A percentile compares a stretch with the other conserved stretches of the same genome.
These are phyloP conservation scores for Lycophotia porphyrea DNA, from an alignment of 2,888 invertebrate genomes.

Conservation along the genomic window DNA sequence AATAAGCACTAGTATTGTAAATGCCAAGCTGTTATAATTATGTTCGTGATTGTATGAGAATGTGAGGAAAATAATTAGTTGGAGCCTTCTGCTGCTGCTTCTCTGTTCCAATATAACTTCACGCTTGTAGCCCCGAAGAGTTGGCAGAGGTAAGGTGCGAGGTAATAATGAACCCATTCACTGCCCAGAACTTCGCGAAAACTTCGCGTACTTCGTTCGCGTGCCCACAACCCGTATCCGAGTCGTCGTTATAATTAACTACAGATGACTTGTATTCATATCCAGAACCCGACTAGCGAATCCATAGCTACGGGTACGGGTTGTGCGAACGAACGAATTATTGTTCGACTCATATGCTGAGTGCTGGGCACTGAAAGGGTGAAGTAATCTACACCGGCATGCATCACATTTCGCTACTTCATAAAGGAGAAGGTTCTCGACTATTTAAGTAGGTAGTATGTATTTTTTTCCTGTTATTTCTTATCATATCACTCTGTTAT, in stretches of 20 bases:
- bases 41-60: constrained; percentile 18
- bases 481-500: constrained; percentile 1
- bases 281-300: no score
- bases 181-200: no score
- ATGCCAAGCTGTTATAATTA: constrained; percentile 25
- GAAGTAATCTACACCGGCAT: not conserved
- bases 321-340: no score
- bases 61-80: constrained; percentile 14
- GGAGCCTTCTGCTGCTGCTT: not conserved
- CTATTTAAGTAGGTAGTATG: not conserved
- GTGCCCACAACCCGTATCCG: no score
- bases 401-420: not conserved
- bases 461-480: not conserved
- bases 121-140: not conserved
- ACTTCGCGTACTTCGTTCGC: no score
- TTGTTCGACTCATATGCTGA: no score
- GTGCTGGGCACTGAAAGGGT: no score
- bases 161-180: no score
- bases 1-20: constrained; percentile 9
- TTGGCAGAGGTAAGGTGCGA: not conserved
- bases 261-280: no score
- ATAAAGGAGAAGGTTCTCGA: not conserved
- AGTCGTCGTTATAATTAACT: no score
- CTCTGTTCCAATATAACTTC: not conserved
- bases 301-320: no score